Conservation (phyloP, 2,888 invertebrate species). For the Rotaria sp. region DNA sequence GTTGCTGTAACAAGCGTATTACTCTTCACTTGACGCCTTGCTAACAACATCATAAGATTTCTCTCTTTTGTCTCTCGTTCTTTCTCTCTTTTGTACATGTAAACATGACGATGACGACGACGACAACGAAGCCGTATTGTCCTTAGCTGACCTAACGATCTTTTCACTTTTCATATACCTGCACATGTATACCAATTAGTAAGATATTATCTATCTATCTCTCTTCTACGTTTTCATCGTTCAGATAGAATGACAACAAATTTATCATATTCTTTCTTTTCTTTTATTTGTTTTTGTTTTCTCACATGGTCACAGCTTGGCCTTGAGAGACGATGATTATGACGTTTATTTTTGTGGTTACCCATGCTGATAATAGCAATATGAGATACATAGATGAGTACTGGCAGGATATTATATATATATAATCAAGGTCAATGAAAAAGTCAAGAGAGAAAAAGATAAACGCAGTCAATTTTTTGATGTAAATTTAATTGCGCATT, state of each 20-base stretch:
- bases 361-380: not conserved
- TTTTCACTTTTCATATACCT: not conserved
- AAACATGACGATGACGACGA: not conserved
- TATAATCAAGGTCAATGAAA: not conserved
- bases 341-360: constrained; percentile 9
- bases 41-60: not conserved
- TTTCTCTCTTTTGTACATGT: not conserved
- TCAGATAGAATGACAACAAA: not conserved
- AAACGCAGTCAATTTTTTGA: not conserved
- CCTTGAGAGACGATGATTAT: not conserved
- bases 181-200: not conserved
- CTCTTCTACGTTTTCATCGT: not conserved
- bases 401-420: not conserved
- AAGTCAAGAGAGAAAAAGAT: not conserved
- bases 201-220: not conserved
- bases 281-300: not conserved
- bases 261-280: not conserved
- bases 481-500: no score
- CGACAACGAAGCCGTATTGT: not conserved
- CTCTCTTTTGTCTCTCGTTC: not conserved
- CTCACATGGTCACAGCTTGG: not conserved
- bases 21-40: not conserved
- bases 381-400: not conserved
- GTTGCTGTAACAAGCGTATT: not conserved
- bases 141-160: not conserved